Conservation (phyloP, 2,888 invertebrate species). For the Gasteruption jaculator region DNA sequence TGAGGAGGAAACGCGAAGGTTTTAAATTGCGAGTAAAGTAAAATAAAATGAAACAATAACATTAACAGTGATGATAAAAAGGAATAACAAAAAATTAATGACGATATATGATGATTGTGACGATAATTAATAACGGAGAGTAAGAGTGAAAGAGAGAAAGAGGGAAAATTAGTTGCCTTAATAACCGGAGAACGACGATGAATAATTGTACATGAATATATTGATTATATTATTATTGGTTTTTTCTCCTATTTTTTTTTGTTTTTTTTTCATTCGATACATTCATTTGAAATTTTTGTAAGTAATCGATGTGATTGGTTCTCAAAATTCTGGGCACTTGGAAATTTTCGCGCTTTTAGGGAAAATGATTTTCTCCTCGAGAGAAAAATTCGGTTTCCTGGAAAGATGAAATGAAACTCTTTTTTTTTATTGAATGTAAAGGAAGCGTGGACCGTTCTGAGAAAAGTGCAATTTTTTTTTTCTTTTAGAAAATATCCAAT, state of each 20-base stretch:
- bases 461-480: too few species aligned
- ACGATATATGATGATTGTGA: slow-evolving; percentile 14
- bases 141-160: slow-evolving; percentile 21
- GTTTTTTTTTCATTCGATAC: too few species aligned
- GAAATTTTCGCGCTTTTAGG: too few species aligned
- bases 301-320: too few species aligned
- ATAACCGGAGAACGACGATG: slow-evolving; percentile 30
- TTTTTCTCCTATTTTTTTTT: slow-evolving; percentile 34
- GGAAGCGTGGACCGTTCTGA: too few species aligned
- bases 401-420: too few species aligned
- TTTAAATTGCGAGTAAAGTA: slow-evolving; percentile 19
- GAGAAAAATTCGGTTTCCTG: too few species aligned
- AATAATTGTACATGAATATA: slow-evolving; percentile 35
- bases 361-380: too few species aligned
- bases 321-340: too few species aligned
- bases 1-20: not conserved
- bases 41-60: slow-evolving; percentile 40
- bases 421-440: too few species aligned
- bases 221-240: slow-evolving; percentile 35
- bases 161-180: slow-evolving; percentile 48
- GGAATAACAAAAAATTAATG: slow-evolving; percentile 14
- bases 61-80: slow-evolving; percentile 11
- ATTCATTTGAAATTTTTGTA: too few species aligned
- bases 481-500: too few species aligned
- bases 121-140: slow-evolving; percentile 9